Evolutionary conservation across 2,888 invertebrate genomes (phyloP).

Genomic region (Omphaloscelis lunosa): DNA sequence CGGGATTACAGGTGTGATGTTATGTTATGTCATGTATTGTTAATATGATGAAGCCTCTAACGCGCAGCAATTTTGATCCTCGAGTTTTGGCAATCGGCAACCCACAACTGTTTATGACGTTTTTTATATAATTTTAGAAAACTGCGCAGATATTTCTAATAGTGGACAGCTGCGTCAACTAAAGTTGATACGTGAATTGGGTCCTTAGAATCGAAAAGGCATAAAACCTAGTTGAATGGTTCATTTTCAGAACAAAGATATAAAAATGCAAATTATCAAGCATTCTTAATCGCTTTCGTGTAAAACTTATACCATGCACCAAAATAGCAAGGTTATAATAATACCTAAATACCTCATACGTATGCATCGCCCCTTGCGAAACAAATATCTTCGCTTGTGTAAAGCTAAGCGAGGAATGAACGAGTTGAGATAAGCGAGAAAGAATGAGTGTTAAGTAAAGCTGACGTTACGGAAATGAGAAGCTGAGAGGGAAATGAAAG

Average conservation of each 20-base stretch:
- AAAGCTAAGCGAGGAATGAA: slow-evolving; percentile 23
- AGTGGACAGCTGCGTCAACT: no score
- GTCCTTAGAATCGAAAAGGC: not conserved
- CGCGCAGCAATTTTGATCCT: no score
- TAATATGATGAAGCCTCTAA: not conserved
- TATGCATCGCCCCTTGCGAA: slow-evolving; percentile 40
- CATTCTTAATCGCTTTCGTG: not conserved
- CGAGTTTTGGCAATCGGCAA: not conserved
- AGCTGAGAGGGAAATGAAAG: slow-evolving; percentile 8
- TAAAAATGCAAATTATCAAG: not conserved
- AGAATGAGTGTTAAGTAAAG: not conserved
- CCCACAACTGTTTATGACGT: not conserved
- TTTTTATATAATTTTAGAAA: not conserved
- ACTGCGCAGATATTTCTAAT: not conserved
- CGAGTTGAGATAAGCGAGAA: slow-evolving; percentile 13
- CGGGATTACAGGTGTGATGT: no score
- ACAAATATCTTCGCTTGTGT: slow-evolving; percentile 35
- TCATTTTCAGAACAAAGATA: not conserved
- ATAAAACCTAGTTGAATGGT: not conserved
- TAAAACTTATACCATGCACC: slow-evolving; percentile 10
- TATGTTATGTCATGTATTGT: no score
- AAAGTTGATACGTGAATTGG: not conserved
- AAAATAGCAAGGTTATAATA: slow-evolving; percentile 62
- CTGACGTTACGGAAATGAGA: slow-evolving; percentile 31
- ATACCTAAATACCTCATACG: slow-evolving; percentile 62